These are phyloP conservation scores for Nasonia vitripennis DNA, from an alignment of 1,140 invertebrate species.

Conservation along the genomic window DNA sequence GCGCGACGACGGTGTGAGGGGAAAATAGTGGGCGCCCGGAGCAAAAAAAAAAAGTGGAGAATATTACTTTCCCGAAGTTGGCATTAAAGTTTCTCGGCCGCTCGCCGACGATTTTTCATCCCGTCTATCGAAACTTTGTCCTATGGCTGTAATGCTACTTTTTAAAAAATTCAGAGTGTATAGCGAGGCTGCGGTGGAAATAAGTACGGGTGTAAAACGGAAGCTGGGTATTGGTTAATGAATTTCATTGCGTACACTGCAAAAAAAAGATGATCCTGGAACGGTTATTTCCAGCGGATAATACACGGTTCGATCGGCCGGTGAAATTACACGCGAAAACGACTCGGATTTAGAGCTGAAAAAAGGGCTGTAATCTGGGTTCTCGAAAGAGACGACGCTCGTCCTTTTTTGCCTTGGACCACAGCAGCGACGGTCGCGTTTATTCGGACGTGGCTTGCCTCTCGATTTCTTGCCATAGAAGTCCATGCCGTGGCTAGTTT, in stretches of 20 bases:
- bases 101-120: conserved; percentile 29
- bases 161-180: not conserved
- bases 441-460: conserved; percentile 34
- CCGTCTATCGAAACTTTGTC: conserved; percentile 32
- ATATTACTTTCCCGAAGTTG: conserved; percentile 33
- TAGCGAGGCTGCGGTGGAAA: too few species aligned
- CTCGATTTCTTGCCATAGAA: not conserved
- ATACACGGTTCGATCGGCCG: too few species aligned
- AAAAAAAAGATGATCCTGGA: not conserved
- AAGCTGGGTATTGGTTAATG: not conserved
- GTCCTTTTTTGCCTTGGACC: not conserved
- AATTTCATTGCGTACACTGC: not conserved
- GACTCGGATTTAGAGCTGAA: not conserved
- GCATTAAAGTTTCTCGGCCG: conserved; percentile 21
- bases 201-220: not conserved
- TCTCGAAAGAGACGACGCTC: not conserved
- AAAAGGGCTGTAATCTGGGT: not conserved
- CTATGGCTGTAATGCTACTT: not conserved
- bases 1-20: not conserved
- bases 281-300: too few species aligned
- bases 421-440: not conserved
- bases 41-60: conserved; percentile 3
- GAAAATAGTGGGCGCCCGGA: not conserved
- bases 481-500: not conserved
- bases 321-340: too few species aligned